Conservation (phyloP, 1,140 invertebrate genomes). For the Wasmannia auropunctata region DNA sequence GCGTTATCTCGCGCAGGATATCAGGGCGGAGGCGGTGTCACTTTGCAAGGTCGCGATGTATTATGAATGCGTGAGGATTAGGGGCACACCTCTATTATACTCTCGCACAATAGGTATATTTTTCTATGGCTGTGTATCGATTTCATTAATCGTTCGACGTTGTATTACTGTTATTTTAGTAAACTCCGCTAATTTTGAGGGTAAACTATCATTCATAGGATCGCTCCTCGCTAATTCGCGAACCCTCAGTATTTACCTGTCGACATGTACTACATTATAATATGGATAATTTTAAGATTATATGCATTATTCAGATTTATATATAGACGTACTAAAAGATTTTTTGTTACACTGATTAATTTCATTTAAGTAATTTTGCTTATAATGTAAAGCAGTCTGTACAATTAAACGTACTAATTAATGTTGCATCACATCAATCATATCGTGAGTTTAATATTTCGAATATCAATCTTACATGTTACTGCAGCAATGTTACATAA, state of each 20-base stretch:
- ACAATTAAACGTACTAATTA: neutral
- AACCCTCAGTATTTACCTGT: too few relatives aligned
- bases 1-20: conserved; percentile 56
- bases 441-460: neutral
- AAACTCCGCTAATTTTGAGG: neutral
- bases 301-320: neutral
- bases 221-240: too few relatives aligned
- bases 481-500: neutral
- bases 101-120: conserved; percentile 75
- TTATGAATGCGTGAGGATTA: conserved; percentile 73
- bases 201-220: neutral
- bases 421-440: neutral
- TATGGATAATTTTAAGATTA: neutral
- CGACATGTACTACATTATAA: too few relatives aligned
- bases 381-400: neutral
- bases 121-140: conserved; percentile 69
- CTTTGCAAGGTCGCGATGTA: conserved; percentile 75
- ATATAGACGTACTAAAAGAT: neutral
- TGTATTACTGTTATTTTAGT: neutral
- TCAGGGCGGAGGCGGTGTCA: conserved; percentile 69
- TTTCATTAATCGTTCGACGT: conserved; percentile 79
- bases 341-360: neutral
- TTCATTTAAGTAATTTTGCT: neutral
- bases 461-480: neutral
- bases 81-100: conserved; percentile 74